Base-by-base conservation (phyloP, 2,113 vertebrate genomes). In the Mustela nigripes region DNA sequence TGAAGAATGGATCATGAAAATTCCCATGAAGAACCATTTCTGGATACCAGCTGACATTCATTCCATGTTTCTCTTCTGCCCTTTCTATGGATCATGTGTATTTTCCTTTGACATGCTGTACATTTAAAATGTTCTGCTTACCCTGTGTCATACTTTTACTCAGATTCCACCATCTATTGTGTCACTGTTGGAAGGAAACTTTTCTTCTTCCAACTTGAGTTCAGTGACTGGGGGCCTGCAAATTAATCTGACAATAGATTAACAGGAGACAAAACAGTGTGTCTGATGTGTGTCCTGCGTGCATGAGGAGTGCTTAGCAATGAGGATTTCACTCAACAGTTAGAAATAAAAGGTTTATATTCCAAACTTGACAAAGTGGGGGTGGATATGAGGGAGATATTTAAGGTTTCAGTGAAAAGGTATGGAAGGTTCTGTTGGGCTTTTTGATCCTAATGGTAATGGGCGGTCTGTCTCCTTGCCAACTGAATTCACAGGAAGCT, bases 401-500 rank as follows among this genome's bases (percentile, higher is more conserved):
- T 86, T 73, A 39, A 48, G 28, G 19, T 69, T 80, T 87, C 63
- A 63, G 8, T 50, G 45, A 65, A 24, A 42, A 86, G 42, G 21
- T 50, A 69, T 71, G 39, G 76, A 63, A 92, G 53, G n/a, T 87
- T n/a, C 42, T 33, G 4, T 21, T 95, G 82, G 62, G 31, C 19
- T 86, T 91, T 91, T 80, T 80, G 63, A 92, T 92, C 42, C 21
- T n/a, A 63, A 56, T 63, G 15, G 48, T 62, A 92, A 80, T n/a
- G 53, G 82, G 15, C 26, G 62, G 16, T 42, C 82, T 73, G 39
- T 79, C 36, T 95, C 62, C 58, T 11, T 42, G 24, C 53, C 58
- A 19, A 22, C 28, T 42, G 53, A 92, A 92, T 71, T 87, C 33
- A 62, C 42, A 87, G 53, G 18, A 87, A 63, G 33, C 31, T 80